phyloP scores from a whole-genome alignment of 1,140 invertebrate genomes.

The Drosophila truncata region DNA sequence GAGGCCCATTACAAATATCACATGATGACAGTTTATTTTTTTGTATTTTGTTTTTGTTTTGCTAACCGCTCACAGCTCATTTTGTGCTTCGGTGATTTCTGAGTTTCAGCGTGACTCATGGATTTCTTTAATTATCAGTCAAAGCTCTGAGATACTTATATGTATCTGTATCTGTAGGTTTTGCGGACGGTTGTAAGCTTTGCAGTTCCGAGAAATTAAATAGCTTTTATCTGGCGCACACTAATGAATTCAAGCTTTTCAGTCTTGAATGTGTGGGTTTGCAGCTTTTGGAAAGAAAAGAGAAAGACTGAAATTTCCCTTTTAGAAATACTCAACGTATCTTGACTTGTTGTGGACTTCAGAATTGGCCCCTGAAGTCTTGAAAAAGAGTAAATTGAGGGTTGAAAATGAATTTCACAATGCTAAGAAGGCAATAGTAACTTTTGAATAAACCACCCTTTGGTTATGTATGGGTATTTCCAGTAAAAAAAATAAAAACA shows the following conservation, averaged over 20 bases:
- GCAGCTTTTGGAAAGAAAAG: conserved; percentile 30
- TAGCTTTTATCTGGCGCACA: conserved; percentile 67
- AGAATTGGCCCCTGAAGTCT: neutral
- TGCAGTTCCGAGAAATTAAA: conserved; percentile 19
- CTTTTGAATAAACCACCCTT: neutral
- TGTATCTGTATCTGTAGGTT: conserved; percentile 3
- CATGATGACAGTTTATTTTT: conserved; percentile 52
- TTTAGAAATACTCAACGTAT: conserved; percentile 25
- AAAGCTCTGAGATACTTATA: conserved; percentile 20
- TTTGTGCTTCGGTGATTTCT: conserved; percentile 56
- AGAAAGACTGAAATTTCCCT: conserved; percentile 26
- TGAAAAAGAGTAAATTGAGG: neutral
- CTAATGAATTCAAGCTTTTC: conserved; percentile 28
- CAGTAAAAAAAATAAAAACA: neutral
- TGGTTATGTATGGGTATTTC: neutral
- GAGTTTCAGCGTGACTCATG: conserved; percentile 75
- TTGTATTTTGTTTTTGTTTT: conserved; percentile 7
- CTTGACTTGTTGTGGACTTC: conserved; percentile 23
- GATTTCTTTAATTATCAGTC: conserved; percentile 54
- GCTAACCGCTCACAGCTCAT: conserved; percentile 27
- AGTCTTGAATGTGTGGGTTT: conserved; percentile 7
- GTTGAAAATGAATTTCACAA: conserved; percentile 11
- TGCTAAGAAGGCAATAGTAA: neutral
- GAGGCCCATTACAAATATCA: conserved; percentile 61
- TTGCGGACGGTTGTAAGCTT: conserved; percentile 39